phyloP scores from a whole-genome alignment of 1,140 invertebrate genomes.

The Agrilus planipennis region DNA sequence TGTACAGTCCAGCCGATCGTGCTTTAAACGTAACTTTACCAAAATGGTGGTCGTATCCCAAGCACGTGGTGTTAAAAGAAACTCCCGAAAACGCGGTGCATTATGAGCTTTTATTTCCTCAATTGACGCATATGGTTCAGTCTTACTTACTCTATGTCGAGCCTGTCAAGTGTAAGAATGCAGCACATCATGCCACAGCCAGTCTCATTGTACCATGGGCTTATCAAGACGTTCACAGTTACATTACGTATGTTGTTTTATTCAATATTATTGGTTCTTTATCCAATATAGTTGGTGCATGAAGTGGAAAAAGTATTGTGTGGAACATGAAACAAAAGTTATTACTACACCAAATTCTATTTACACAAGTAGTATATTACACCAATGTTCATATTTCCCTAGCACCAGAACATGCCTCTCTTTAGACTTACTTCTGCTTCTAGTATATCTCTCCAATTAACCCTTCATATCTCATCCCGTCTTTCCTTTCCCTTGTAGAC shows the following conservation, averaged over 20 bases:
- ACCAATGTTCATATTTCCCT: too few relatives aligned
- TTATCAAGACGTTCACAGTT: constrained; percentile 45
- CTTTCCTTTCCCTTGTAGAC: too few relatives aligned
- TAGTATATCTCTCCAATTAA: too few relatives aligned
- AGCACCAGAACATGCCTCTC: too few relatives aligned
- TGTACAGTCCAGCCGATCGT: constrained; percentile 45
- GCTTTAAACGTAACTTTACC: constrained; percentile 38
- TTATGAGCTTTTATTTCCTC: constrained; percentile 44
- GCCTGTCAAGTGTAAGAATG: constrained; percentile 34
- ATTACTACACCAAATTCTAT: too few relatives aligned
- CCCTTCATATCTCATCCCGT: too few relatives aligned
- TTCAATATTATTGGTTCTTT: too few relatives aligned
- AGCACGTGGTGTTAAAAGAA: constrained; percentile 33
- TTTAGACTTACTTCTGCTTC: too few relatives aligned
- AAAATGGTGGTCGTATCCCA: constrained; percentile 30
- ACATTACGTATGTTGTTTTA: constrained; percentile 46
- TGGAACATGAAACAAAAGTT: not conserved
- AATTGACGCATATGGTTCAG: constrained; percentile 45
- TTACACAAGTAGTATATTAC: too few relatives aligned
- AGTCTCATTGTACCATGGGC: constrained; percentile 53
- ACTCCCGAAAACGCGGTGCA: constrained; percentile 42
- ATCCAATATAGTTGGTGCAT: too few relatives aligned
- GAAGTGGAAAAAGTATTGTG: constrained; percentile 4
- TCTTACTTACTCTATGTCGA: constrained; percentile 44
- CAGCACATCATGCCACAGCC: constrained; percentile 42